Conservation (phyloP, 2,797 vertebrate genomes). For the Eutrigla gurnardus region DNA sequence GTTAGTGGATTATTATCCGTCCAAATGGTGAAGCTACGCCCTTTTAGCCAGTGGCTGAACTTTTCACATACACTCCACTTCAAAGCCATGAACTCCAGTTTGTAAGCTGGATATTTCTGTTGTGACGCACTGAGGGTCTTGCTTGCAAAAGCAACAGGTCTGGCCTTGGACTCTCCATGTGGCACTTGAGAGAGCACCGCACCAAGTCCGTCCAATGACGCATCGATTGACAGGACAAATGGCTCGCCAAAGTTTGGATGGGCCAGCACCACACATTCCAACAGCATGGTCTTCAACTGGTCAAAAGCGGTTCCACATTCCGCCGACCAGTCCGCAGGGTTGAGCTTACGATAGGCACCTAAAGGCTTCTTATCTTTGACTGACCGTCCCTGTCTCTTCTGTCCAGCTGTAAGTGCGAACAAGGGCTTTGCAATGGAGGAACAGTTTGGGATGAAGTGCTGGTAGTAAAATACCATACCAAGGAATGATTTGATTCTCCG, state of each 20-base stretch:
- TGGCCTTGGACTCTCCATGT: neutral
- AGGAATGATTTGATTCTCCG: conserved; percentile 29
- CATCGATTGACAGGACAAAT: conserved; percentile 20
- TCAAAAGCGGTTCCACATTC: conserved; percentile 2
- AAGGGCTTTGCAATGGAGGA: conserved; percentile 31
- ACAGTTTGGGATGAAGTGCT: conserved; percentile 25
- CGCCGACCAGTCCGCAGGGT: conserved; percentile 3
- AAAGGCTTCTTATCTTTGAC: neutral
- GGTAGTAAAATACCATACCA: conserved; percentile 39
- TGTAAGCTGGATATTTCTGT: neutral
- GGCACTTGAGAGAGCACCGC: conserved; percentile 14
- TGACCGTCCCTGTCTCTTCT: conserved; percentile 15
- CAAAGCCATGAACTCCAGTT: conserved; percentile 24
- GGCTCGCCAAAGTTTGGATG: conserved; percentile 8
- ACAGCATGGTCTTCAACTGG: neutral
- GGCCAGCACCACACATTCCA: conserved; percentile 5
- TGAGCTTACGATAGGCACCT: conserved; percentile 2
- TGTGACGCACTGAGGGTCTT: conserved; percentile 27
- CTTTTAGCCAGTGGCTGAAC: conserved; percentile 33
- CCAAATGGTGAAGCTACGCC: too few species aligned
- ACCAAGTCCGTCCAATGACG: neutral
- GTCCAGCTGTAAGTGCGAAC: conserved; percentile 33
- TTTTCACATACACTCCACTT: conserved; percentile 32
- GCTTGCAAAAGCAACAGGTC: conserved; percentile 29
- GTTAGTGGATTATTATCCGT: too few species aligned